Conservation (phyloP, 2,113 vertebrate genomes). For the Uropsilus gracilis region DNA sequence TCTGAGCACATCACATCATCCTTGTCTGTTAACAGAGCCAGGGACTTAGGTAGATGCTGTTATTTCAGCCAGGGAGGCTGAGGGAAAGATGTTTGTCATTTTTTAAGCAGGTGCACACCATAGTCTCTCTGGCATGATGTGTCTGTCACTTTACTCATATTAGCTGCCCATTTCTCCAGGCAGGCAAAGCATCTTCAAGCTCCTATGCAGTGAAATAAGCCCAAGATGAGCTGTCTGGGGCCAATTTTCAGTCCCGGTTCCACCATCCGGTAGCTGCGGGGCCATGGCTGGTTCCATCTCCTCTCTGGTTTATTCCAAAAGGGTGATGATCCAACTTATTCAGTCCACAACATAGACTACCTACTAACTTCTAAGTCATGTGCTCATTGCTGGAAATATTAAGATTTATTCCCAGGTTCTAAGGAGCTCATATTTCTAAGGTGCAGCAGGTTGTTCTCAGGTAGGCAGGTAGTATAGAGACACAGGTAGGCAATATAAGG, state of each 20-base stretch:
- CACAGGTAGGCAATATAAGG: background rate
- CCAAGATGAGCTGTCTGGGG: background rate
- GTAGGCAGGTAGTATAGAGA: background rate
- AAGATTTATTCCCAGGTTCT: background rate
- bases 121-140: background rate
- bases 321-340: background rate
- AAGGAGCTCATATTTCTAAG: background rate
- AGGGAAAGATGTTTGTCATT: slow-evolving; percentile 32
- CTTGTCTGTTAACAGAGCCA: slow-evolving; percentile 56
- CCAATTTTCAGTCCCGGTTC: background rate
- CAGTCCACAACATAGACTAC: background rate
- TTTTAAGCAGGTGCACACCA: background rate
- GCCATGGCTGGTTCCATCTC: background rate
- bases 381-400: background rate
- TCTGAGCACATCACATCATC: slow-evolving; percentile 75
- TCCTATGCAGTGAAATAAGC: background rate
- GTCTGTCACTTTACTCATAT: background rate
- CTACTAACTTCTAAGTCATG: no score
- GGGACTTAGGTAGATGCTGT: slow-evolving; percentile 71
- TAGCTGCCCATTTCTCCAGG: background rate
- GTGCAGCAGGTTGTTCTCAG: background rate
- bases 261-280: background rate
- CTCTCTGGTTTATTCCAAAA: background rate
- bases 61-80: slow-evolving; percentile 72
- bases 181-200: background rate